Base-by-base conservation (phyloP, 2,888 invertebrate genomes). In the Eristalis arbustorum region DNA sequence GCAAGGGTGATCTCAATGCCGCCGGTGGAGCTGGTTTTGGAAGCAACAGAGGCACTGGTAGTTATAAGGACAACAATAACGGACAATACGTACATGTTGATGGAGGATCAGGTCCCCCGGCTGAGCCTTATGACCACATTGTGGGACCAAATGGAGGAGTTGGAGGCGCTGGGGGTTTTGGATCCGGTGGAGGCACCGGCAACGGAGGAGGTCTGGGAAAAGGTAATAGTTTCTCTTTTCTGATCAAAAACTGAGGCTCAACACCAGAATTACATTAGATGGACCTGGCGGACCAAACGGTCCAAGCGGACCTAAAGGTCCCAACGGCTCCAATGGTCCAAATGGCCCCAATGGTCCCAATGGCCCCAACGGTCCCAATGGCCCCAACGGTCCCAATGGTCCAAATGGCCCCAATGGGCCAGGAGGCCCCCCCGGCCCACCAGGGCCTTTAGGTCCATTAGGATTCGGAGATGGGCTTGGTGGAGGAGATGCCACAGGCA, bases 231-330 rank as follows among this genome's bases (percentile, higher is more conserved):
- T 22, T 49, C 8, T 2, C 0, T 5, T 49, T 49, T 8, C 18
- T 49, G 2, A 67, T 23, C 56, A 75, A 57, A 66, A 57, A 40
- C 37, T 34, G 8, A 31, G 31, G 31, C 31, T 31, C 8, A 31
- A 64, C 28, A 25, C 31, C 14, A 67, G 57, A 62, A 11, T 56
- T 31, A 57, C n/a, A 4, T 59, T 57, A 79, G 79, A 31, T 1
- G 87, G 87, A 25, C 89, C 88, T 28, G 82, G 83, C 4, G 89
- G 89, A 18, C 89, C 88, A 0, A 66, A 74, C 25, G 88, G 68
- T 37, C 78, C 72, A 25, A 69, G 31, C 28, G 77, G 93, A 14
- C 90, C 89, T 23, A 91, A 90, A 67, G 94, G 93, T 18, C 91
- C 57, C 13, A 22, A 92, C 88, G 92, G 93, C 3, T 3, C 25